A percentile compares a stretch with the other conserved stretches of the same genome.
Conservation (phyloP, 2,113 vertebrate species). For the Arvicanthis niloticus region DNA sequence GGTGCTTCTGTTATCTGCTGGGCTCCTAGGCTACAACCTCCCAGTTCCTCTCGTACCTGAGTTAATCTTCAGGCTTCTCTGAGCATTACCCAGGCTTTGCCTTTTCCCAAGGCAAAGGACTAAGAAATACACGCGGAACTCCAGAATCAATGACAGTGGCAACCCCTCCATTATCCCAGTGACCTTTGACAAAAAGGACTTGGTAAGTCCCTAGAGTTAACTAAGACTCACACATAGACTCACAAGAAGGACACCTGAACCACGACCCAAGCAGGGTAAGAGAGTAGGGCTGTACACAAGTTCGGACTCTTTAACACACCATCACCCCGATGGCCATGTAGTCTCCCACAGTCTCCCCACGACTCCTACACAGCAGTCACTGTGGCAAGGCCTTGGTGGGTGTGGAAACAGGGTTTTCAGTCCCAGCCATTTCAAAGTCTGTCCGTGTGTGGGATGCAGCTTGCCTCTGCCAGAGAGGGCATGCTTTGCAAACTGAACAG, state of each 20-base stretch:
- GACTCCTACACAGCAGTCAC: background rate
- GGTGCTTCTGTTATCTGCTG: accelerated
- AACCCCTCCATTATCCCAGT: background rate
- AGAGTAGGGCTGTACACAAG: background rate
- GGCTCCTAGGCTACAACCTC: background rate
- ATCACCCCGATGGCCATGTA: background rate
- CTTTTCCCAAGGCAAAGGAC: background rate
- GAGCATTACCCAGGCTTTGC: accelerated
- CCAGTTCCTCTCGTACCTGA: background rate
- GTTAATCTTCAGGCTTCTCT: background rate
- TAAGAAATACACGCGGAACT: background rate
- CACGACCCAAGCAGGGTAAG: background rate
- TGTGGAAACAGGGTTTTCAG: background rate
- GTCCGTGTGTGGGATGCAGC: slow-evolving; percentile 69
- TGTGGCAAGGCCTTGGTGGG: background rate
- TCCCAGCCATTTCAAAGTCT: background rate
- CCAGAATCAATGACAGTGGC: background rate
- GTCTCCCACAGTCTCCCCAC: background rate
- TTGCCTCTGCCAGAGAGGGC: slow-evolving; percentile 82
- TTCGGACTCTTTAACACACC: background rate
- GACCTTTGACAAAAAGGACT: background rate
- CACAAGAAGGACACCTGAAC: background rate
- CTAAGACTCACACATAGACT: background rate
- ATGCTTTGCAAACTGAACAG: slow-evolving; percentile 86
- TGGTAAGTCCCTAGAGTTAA: background rate